phyloP scores from a whole-genome alignment of 2,888 invertebrate genomes.

The Priocnemis perturbator region DNA sequence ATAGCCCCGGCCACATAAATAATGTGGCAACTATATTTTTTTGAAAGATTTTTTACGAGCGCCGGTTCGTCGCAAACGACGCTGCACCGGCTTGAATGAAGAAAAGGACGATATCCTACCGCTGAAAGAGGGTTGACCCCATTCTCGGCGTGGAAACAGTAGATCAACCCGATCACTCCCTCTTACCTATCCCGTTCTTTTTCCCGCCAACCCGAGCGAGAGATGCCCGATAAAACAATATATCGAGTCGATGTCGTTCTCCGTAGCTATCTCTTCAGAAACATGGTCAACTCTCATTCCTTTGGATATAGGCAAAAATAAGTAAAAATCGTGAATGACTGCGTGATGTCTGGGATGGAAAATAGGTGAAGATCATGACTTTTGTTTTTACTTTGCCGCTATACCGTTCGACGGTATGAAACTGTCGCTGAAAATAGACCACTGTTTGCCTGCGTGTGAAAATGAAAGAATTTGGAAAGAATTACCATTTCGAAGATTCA shows the following conservation, averaged over 20 bases:
- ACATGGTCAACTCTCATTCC: too few relatives aligned
- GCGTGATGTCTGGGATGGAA: too few relatives aligned
- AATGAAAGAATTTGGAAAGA: too few relatives aligned
- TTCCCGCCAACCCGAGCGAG: slow-evolving; percentile 25
- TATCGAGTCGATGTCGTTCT: slow-evolving; percentile 37
- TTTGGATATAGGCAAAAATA: too few relatives aligned
- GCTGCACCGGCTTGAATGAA: slow-evolving; percentile 21
- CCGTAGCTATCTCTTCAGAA: background rate
- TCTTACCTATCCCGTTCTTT: slow-evolving; percentile 34
- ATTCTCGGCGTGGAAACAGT: slow-evolving; percentile 43
- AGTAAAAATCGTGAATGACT: too few relatives aligned
- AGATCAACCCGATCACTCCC: slow-evolving; percentile 48
- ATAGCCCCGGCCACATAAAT: background rate
- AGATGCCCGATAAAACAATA: slow-evolving; percentile 49
- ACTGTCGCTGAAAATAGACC: too few relatives aligned
- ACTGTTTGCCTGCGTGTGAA: too few relatives aligned
- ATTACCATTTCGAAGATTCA: too few relatives aligned
- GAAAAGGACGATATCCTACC: slow-evolving; percentile 28
- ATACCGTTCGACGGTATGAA: too few relatives aligned
- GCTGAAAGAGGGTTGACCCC: slow-evolving; percentile 40
- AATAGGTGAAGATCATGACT: too few relatives aligned
- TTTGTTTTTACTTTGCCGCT: too few relatives aligned
- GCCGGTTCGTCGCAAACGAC: too few relatives aligned
- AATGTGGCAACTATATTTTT: background rate
- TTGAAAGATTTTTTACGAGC: background rate